Conservation (phyloP, 2,888 invertebrate genomes). For the Dicycla oo region DNA sequence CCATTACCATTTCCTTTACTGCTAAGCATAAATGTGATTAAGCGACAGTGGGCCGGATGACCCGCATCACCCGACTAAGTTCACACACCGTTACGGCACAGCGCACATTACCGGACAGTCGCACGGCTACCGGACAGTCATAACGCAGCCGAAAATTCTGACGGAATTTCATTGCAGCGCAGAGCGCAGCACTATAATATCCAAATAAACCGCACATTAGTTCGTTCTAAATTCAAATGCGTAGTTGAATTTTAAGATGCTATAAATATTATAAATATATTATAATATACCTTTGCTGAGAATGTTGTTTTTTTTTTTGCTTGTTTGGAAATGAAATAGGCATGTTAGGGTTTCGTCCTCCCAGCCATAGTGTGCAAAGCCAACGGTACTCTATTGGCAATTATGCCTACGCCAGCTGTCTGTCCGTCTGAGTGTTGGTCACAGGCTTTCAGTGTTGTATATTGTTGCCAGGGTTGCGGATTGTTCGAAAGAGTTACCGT, state of each 20-base stretch:
- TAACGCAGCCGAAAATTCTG: constrained; percentile 16
- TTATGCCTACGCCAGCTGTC: not conserved
- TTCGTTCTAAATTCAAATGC: constrained; percentile 42
- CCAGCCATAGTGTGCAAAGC: not conserved
- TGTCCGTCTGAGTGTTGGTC: too few species aligned
- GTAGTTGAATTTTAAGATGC: constrained; percentile 30
- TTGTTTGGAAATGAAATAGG: not conserved
- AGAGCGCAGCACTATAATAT: constrained; percentile 38
- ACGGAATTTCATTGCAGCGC: constrained; percentile 42
- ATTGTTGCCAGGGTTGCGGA: too few species aligned
- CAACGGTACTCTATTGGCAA: not conserved
- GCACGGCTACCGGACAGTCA: constrained; percentile 25
- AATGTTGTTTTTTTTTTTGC: too few species aligned
- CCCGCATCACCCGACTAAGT: constrained; percentile 50
- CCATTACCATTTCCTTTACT: constrained; percentile 35
- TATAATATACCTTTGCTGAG: constrained; percentile 2
- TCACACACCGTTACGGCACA: constrained; percentile 53
- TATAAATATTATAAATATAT: constrained; percentile 7
- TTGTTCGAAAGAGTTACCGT: too few species aligned
- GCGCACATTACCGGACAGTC: constrained; percentile 45
- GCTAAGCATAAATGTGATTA: constrained; percentile 36
- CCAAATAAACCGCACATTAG: constrained; percentile 27
- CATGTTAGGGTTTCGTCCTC: not conserved
- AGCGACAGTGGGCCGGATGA: constrained; percentile 36
- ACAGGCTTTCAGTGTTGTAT: too few species aligned